Conservation (phyloP, 2,113 vertebrate genomes). For the Zapus hudsonius region DNA sequence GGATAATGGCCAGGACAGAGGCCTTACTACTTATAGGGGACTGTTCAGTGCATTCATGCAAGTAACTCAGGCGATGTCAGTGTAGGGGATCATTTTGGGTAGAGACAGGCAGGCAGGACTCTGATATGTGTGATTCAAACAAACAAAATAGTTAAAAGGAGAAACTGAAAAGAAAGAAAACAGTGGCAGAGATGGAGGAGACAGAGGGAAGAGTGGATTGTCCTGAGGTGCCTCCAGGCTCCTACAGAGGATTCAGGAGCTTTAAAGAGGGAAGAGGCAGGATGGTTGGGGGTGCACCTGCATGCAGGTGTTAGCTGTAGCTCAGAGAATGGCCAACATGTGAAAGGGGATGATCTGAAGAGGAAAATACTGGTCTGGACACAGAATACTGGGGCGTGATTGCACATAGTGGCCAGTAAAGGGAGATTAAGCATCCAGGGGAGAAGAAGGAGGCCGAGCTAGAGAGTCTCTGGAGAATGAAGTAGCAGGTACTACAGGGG, state of each 20-base stretch:
- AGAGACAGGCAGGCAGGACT: not conserved
- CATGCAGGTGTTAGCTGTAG: not conserved
- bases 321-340: not conserved
- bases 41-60: not conserved
- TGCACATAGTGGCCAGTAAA: not conserved
- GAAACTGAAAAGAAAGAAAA: not conserved
- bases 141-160: not conserved
- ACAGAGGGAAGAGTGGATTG: not conserved
- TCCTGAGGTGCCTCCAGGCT: not conserved
- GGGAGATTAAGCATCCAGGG: not conserved
- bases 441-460: not conserved
- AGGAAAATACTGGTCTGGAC: not conserved
- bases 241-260: not conserved
- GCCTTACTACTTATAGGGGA: not conserved
- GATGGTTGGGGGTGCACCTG: not conserved
- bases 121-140: not conserved
- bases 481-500: not conserved
- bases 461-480: not conserved
- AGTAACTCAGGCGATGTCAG: not conserved
- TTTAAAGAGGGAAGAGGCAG: not conserved
- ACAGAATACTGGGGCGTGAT: not conserved
- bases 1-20: not conserved
- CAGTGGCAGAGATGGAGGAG: not conserved
- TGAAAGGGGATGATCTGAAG: not conserved
- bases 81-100: not conserved